Percentiles rank a stretch among this genome's conserved stretches.
These are phyloP conservation scores for Habropoda laboriosa DNA, from an alignment of 1,140 invertebrate genomes.

Conservation along the genomic window DNA sequence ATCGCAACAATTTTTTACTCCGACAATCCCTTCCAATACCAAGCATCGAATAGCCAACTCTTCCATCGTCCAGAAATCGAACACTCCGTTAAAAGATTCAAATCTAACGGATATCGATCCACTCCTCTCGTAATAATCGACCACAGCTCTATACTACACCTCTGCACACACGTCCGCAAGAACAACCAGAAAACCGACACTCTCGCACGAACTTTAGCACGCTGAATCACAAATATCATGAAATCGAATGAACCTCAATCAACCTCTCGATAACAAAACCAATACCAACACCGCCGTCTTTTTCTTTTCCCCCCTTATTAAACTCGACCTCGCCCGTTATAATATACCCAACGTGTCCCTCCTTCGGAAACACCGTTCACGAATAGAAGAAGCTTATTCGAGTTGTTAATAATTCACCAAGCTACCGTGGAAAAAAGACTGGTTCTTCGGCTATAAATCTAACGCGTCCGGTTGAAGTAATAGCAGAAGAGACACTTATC, in stretches of 20 bases:
- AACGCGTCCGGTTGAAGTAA: neutral
- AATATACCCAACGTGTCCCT: no score
- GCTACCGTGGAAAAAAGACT: neutral
- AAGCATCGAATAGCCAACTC: no score
- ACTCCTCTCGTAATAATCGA: neutral
- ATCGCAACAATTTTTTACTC: no score
- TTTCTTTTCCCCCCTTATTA: neutral
- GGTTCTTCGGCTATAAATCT: neutral
- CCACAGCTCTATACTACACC: neutral
- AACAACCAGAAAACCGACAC: neutral
- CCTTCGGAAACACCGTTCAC: neutral
- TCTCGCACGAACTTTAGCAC: neutral
- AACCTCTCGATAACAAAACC: neutral
- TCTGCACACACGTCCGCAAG: neutral
- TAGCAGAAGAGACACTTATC: constrained; percentile 18
- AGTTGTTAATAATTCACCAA: neutral
- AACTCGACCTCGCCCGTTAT: neutral
- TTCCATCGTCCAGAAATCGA: no score
- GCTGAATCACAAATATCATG: neutral
- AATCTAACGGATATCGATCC: neutral
- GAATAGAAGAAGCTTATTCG: neutral
- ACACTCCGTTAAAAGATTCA: neutral
- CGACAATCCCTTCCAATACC: no score
- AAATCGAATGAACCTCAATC: neutral
- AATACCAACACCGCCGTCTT: no score